phyloP scores from a whole-genome alignment of 2,113 vertebrate genomes.

The Struthidea cinerea region DNA sequence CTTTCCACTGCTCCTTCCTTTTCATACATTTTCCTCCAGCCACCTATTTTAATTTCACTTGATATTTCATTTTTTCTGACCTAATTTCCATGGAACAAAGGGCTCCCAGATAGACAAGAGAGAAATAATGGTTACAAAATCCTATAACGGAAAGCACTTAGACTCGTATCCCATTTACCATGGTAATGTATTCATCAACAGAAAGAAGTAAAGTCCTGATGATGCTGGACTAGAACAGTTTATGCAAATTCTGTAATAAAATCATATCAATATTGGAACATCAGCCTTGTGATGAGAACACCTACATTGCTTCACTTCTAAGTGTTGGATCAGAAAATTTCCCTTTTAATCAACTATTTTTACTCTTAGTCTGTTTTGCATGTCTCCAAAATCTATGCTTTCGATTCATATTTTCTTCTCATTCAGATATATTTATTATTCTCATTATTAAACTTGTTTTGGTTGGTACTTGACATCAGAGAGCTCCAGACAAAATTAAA shows the following conservation, averaged over 20 bases:
- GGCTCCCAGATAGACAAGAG: background rate
- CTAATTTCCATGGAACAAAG: background rate
- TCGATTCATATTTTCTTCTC: background rate
- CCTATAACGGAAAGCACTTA: background rate
- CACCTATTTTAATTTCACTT: background rate
- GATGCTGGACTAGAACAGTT: background rate
- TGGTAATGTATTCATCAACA: background rate
- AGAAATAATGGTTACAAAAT: background rate
- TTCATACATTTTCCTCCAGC: background rate
- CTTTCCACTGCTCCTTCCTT: background rate
- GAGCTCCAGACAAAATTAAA: background rate
- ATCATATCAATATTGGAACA: background rate
- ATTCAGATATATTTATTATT: background rate
- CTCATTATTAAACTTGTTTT: background rate
- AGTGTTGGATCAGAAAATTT: background rate
- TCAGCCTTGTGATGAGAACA: background rate
- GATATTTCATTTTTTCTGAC: background rate
- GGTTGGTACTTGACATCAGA: background rate
- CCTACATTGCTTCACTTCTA: background rate
- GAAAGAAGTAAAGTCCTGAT: background rate
- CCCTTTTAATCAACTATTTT: background rate
- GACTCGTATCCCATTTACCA: background rate
- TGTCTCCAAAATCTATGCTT: background rate
- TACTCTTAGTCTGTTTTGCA: background rate
- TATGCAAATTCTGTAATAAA: background rate